Evolutionary conservation across 2,797 vertebrate species (phyloP).

Genomic region (Phoebastria nigripes): DNA sequence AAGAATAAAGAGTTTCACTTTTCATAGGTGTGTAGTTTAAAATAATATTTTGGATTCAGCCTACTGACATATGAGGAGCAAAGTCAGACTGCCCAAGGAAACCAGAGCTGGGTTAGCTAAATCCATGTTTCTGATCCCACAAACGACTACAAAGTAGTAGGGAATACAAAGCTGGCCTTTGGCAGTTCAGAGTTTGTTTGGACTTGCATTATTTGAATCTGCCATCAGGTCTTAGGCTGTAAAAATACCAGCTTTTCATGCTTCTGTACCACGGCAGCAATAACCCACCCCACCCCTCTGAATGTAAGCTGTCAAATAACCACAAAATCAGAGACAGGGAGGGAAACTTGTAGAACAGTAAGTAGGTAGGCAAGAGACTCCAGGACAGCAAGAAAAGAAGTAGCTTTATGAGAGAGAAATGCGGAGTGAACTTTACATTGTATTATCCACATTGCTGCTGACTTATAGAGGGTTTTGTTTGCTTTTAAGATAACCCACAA

Average conservation of each 20-base stretch:
- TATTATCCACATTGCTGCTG: neutral
- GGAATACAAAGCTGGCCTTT: neutral
- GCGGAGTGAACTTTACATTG: neutral
- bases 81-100: neutral
- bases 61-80: neutral
- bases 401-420: neutral
- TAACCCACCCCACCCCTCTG: neutral
- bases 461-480: neutral
- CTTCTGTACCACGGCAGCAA: neutral
- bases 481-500: neutral
- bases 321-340: neutral
- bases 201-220: neutral
- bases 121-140: neutral
- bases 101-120: neutral
- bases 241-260: neutral
- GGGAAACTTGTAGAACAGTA: neutral
- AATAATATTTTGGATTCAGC: neutral
- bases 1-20: neutral
- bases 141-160: neutral
- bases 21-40: neutral
- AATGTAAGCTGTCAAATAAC: neutral
- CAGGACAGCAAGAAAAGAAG: neutral
- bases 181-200: neutral
- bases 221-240: neutral
- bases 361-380: neutral